Evolutionary conservation across 2,113 vertebrate genomes (phyloP).

Genomic region (Gadus chalcogrammus): DNA sequence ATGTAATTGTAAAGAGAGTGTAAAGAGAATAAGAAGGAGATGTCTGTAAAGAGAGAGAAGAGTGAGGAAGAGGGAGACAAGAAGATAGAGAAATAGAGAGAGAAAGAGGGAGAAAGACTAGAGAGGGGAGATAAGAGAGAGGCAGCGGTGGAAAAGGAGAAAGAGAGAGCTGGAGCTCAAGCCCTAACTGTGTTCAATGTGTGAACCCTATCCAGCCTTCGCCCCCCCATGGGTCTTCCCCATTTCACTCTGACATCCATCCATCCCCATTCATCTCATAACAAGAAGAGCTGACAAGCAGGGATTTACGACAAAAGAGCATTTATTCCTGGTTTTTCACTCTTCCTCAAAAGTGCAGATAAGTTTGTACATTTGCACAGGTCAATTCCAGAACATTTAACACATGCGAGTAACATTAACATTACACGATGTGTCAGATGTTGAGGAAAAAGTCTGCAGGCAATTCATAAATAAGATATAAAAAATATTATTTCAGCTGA

Average conservation of each 20-base stretch:
- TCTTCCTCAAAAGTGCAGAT: conserved; percentile 74
- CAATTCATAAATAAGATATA: conserved; percentile 78
- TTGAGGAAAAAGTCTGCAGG: conserved; percentile 66
- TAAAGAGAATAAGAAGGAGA: too few relatives aligned
- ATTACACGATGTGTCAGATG: conserved; percentile 60
- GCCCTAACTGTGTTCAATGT: conserved; percentile 44
- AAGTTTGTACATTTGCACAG: conserved; percentile 70
- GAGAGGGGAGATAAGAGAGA: too few relatives aligned
- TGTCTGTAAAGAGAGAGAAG: too few relatives aligned
- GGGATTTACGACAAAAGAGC: conserved; percentile 72
- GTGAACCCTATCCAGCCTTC: conserved; percentile 45
- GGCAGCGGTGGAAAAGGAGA: too few relatives aligned
- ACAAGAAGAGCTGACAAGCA: not conserved
- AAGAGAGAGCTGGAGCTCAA: not conserved
- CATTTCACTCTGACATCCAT: not conserved
- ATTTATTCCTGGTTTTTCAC: conserved; percentile 80
- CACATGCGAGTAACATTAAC: conserved; percentile 56
- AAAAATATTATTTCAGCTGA: conserved; percentile 76
- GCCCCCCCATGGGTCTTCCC: conserved; percentile 27
- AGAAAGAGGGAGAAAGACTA: too few relatives aligned
- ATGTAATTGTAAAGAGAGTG: too few relatives aligned
- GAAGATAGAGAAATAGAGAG: too few relatives aligned
- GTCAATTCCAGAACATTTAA: conserved; percentile 64
- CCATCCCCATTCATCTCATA: not conserved
- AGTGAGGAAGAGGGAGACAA: too few relatives aligned